Evolutionary conservation across 2,888 invertebrate species (phyloP), one percentile per base, ranked within the genome.

Genomic region (Polietes domitor): DNA sequence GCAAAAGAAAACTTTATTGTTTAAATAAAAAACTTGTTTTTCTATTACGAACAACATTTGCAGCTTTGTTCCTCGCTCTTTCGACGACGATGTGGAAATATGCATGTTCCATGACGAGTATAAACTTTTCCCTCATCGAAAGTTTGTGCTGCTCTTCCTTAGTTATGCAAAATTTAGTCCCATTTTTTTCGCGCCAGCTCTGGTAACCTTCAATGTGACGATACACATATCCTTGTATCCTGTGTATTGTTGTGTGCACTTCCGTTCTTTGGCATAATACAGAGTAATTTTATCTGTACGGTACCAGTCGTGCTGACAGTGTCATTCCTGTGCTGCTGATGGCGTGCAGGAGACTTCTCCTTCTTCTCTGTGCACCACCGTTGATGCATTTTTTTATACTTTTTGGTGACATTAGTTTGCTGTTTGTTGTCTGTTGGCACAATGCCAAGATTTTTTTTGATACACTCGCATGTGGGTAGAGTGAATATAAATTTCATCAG

Each of bases 141-240:
- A 82, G 32, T 82, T 82, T 78, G 65, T 72, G 63, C 41, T 41
- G 55, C 24, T 43, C 70, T 70, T 74, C 41, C 53, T 73, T 21
- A 61, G 63, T 76, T 77, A 78, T 75, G 65, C 26, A 75, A 77
- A 77, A 74, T 75, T 17, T 77, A 61, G 76, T 73, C 21, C 55
- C 1, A 70, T 43, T 32, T 32, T 68, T 68, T 70, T 50, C 26
- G 37, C n/a, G 15, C 47, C 78, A 78, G 58, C 70, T 47, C 43
- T 41, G 21, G 68, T 55, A 81, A 81, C 78, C 81, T 84, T 84
- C 78, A 73, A 68, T 76, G 71, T 24, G 68, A 15, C 68, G 28
- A 15, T 61, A 61, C 61, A 28, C 26, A 28, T 32, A n/a, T 28
- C n/a, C 9, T 28, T n/a, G 9, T 75, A 32, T 84, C 76, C 81